phyloP scores from a whole-genome alignment of 2,797 vertebrate genomes.

The Galaxias olidus region DNA sequence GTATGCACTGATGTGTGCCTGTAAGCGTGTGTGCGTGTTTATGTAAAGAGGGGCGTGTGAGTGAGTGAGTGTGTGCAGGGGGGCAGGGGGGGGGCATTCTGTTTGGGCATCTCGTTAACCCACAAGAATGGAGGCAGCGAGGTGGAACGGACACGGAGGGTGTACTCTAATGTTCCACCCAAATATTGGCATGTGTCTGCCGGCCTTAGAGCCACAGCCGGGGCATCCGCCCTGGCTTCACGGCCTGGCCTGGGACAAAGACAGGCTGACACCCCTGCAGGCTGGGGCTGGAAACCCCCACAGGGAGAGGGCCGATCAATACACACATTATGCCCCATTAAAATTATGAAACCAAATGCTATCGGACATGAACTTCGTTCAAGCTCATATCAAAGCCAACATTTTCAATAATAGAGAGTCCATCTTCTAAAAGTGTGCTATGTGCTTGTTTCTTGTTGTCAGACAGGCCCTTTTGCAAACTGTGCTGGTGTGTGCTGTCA shows the following conservation, averaged over 20 bases:
- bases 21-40: conserved; percentile 10
- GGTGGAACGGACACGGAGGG: conserved; percentile 60
- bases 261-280: conserved; percentile 32
- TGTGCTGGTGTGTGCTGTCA: too few relatives aligned
- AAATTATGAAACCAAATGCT: conserved; percentile 16
- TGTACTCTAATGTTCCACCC: conserved; percentile 51
- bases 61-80: conserved; percentile 29
- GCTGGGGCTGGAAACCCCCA: conserved; percentile 11
- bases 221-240: conserved; percentile 17
- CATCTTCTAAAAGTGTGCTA: too few relatives aligned
- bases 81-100: conserved; percentile 21
- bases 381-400: too few relatives aligned
- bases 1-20: neutral
- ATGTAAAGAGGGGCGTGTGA: conserved; percentile 16
- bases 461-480: too few relatives aligned
- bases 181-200: conserved; percentile 70
- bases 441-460: too few relatives aligned
- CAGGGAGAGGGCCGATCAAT: conserved; percentile 40
- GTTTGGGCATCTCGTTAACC: conserved; percentile 49
- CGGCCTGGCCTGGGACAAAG: conserved; percentile 53
- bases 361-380: neutral
- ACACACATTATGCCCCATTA: conserved; percentile 34
- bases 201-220: conserved; percentile 64
- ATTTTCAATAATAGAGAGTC: too few relatives aligned
- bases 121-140: conserved; percentile 67